Base-by-base conservation (phyloP, 1,140 invertebrate species). In the Andrena cerasifolii region DNA sequence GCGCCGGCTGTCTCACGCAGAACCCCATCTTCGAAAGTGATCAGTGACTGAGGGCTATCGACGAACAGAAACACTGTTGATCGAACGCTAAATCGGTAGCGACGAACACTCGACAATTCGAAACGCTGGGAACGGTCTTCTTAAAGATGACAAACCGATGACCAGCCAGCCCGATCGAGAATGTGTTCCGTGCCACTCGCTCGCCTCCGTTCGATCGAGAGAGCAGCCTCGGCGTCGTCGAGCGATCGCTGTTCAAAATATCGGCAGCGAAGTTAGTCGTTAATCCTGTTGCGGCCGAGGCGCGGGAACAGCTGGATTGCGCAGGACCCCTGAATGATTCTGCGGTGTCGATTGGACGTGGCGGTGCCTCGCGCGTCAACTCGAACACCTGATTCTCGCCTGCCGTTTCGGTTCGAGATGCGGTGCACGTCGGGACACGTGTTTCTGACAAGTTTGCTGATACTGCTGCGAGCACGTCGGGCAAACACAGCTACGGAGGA, bases 391-490 rank as follows among this genome's bases (percentile, higher is more conserved):
- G 72, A 80, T 56, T 62, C 54, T 61, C 65, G 58, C 26, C 54
- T 49, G 47, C 78, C 66, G 76, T 59, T 78, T 84, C 85, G 76
- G 63, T 78, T 84, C 85, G 82, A 84, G 84, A 88, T 88, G 87
- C 86, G 31, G 61, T 65, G 76, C 82, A 80, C 82, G 76, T 86
- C 51, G 72, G 59, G 65, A 68, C 80, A 86, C 77, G 78, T 83
- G 75, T 86, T 87, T 79, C 66, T 87, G 65, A 87, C 82, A 78
- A 84, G 87, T 82, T 78, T 88, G 80, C 85, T 88, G 85, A 82
- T 88, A 83, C 76, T 88, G 18, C 45, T 84, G n/a, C 72, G 61
- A 63, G 76, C 74, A 47, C 80, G 63, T 54, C 81, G 80, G 28
- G 73, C 63, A 26, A 71, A 72, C 63, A 54, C 59, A 54, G 85